Evolutionary conservation across 37 sponge, comb jelly and placozoan genomes (phyloP), one percentile per base, ranked within the genome.

Genomic region (Halisarca cf. caerulea): DNA sequence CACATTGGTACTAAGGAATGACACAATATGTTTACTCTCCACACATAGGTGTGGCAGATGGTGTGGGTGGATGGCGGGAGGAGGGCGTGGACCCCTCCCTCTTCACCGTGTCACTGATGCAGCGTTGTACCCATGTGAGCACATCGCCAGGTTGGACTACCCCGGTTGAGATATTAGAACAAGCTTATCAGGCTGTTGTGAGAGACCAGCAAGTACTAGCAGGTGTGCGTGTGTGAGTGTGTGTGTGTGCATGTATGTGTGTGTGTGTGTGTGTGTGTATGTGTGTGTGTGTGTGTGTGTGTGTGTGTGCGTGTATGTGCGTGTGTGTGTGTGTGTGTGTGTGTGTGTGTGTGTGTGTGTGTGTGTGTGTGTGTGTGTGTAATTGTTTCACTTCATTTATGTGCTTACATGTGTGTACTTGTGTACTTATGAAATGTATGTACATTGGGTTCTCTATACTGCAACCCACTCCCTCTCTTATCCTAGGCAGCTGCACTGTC

Each of bases 31-130:
- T n/a, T n/a, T n/a, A n/a, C n/a, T n/a, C n/a, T n/a, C n/a, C n/a
- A n/a, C n/a, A n/a, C 51, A 21, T 80, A 92, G 92, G 92, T 42
- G 89, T 92, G 21, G 92, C 92, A 44, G 92, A 92, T 83, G 92
- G 92, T 58, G 92, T 92, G 39, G 92, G 89, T 21, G 92, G 92
- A 3, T 92, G 92, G 92, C 61, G 80, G n/a, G 39, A 59, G 17
- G 74, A 86, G 37, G 89, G 86, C 2, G 84, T 92, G 9, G 92
- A 92, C 84, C 86, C 92, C 24, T 72, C 86, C 33, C 34, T 39
- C n/a, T 92, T 92, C 81, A 62, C 92, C 2, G 59, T 45, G 7
- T 69, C 51, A 35, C 84, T 92, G 18, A 88, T 92, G 92, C 58
- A 38, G 25, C 45, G 58, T 40, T 92, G 92, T 73, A 51, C 78